Evolutionary conservation across 1,140 invertebrate species (phyloP).

Genomic region (Leptopilina boulardi): DNA sequence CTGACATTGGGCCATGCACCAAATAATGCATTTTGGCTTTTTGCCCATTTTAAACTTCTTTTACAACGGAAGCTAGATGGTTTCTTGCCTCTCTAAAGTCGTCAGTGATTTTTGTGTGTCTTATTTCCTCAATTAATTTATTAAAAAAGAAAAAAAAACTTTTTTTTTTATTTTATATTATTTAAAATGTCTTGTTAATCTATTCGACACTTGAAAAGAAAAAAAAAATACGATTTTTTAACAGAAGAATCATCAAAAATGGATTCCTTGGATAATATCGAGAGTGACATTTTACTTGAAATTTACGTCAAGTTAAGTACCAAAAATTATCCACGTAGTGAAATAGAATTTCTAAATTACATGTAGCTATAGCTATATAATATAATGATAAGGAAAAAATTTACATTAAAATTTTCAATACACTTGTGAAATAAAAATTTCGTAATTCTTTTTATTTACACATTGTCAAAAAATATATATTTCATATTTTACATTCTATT

Average conservation of each 20-base stretch:
- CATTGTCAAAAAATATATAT: too few relatives aligned
- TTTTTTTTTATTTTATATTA: not conserved
- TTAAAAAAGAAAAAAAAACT: conserved; percentile 1
- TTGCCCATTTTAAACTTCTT: conserved; percentile 39
- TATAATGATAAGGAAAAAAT: too few relatives aligned
- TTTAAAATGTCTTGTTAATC: not conserved
- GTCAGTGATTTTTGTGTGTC: conserved; percentile 13
- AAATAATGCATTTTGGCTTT: conserved; percentile 52
- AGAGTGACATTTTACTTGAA: conserved; percentile 63
- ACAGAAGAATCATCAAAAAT: conserved; percentile 46
- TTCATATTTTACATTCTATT: too few relatives aligned
- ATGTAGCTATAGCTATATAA: not conserved
- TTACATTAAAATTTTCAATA: too few relatives aligned
- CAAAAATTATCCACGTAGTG: not conserved
- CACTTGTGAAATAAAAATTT: too few relatives aligned
- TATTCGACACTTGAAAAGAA: not conserved
- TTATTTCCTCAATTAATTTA: not conserved
- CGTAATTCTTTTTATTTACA: too few relatives aligned
- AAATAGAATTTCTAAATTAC: not conserved
- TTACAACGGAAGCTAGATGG: conserved; percentile 33
- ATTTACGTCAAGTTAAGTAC: conserved; percentile 72
- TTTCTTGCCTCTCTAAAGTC: conserved; percentile 12
- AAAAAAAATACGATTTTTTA: not conserved
- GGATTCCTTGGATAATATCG: conserved; percentile 67
- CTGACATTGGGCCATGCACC: conserved; percentile 56